Percentiles rank a stretch among this genome's conserved stretches.
Evolutionary conservation across 2,113 vertebrate species (phyloP).

Genomic region (Leptosomus discolor): DNA sequence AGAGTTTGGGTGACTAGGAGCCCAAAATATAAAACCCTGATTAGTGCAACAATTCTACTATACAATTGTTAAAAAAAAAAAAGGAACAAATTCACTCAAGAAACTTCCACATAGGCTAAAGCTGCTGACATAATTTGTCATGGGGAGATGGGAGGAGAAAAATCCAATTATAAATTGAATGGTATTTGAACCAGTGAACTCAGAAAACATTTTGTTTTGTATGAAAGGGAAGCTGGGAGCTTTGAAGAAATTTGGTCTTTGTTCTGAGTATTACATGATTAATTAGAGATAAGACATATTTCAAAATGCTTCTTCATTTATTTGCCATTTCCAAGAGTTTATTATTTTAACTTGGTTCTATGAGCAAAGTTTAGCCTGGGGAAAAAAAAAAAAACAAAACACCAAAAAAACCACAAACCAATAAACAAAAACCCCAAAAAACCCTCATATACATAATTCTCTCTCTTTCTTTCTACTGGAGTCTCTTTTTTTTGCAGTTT

Average conservation of each 20-base stretch:
- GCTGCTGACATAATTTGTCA: background rate
- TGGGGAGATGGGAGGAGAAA: background rate
- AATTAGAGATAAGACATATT: background rate
- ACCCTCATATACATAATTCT: background rate
- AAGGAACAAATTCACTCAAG: background rate
- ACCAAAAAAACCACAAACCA: no score
- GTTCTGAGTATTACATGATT: constrained; percentile 14
- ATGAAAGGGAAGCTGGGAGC: background rate
- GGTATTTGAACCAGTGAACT: background rate
- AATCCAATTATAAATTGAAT: background rate
- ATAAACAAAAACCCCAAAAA: no score
- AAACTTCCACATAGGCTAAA: background rate
- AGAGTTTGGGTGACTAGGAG: background rate
- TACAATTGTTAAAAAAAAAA: background rate
- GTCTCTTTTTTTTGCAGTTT: background rate
- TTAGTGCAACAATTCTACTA: background rate
- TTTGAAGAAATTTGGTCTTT: background rate
- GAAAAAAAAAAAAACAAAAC: background rate
- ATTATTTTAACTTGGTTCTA: background rate
- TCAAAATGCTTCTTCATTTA: background rate
- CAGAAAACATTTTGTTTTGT: background rate
- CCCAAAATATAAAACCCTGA: background rate
- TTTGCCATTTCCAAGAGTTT: background rate
- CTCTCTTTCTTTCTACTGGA: background rate
- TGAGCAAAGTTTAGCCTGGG: background rate